Conservation (phyloP, 1,140 invertebrate genomes). For the Helicoverpa zea region DNA sequence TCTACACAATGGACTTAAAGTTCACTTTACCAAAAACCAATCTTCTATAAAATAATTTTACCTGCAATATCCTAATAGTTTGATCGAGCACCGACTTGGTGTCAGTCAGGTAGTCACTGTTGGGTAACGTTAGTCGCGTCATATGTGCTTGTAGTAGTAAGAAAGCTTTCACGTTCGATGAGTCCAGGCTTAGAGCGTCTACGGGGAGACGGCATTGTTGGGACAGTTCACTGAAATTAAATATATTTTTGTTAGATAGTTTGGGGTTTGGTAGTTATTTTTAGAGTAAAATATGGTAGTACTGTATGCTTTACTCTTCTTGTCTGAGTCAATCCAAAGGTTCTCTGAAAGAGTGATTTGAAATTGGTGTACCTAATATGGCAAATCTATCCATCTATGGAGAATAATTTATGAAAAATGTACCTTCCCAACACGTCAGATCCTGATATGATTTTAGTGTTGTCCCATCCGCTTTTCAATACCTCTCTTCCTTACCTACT, state of each 20-base stretch:
- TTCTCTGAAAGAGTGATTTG: too few species aligned
- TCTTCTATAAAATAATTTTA: constrained; percentile 69
- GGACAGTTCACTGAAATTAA: constrained; percentile 91
- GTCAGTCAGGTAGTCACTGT: constrained; percentile 98
- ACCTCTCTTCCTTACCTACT: too few species aligned
- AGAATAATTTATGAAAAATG: too few species aligned
- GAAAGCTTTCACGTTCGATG: constrained; percentile 97
- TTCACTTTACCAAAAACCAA: background rate
- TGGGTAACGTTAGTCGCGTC: constrained; percentile 92
- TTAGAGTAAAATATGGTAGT: too few species aligned
- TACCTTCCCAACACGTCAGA: too few species aligned
- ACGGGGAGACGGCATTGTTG: constrained; percentile 92
- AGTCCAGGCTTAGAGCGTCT: constrained; percentile 92
- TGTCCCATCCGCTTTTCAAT: too few species aligned
- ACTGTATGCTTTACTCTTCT: too few species aligned
- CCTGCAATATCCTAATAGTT: constrained; percentile 97
- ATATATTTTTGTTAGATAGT: background rate
- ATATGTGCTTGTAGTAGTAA: constrained; percentile 98
- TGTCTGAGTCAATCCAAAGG: too few species aligned
- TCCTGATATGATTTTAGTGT: too few species aligned
- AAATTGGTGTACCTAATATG: too few species aligned
- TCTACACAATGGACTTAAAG: background rate
- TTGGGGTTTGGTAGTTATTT: too few species aligned
- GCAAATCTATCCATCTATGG: too few species aligned
- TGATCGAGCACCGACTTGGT: constrained; percentile 99